phyloP scores from a whole-genome alignment of 2,113 vertebrate genomes.

The Apeltes quadracus region DNA sequence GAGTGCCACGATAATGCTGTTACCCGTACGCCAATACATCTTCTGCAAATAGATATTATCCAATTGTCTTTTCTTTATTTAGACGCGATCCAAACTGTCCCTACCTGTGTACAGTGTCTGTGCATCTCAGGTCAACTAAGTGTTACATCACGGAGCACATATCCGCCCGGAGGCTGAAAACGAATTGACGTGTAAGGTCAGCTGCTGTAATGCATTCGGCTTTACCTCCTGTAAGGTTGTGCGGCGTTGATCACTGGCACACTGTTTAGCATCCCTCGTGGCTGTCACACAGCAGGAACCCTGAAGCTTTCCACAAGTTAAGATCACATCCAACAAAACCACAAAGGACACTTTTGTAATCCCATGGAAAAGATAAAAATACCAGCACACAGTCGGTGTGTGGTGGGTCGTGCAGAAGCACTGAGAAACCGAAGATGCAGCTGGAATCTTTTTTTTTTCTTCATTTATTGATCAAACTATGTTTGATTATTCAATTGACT shows the following conservation, averaged over 20 bases:
- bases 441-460: slow-evolving; percentile 16
- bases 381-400: slow-evolving; percentile 13
- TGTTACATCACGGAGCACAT: slow-evolving; percentile 19
- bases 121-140: slow-evolving; percentile 30
- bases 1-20: slow-evolving; percentile 73
- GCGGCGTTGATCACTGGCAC: slow-evolving; percentile 16
- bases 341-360: slow-evolving; percentile 60
- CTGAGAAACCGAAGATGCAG: not conserved
- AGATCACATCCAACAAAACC: slow-evolving; percentile 37
- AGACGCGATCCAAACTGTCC: slow-evolving; percentile 49
- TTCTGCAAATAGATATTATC: slow-evolving; percentile 69
- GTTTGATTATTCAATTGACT: not conserved
- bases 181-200: slow-evolving; percentile 39
- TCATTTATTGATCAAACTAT: slow-evolving; percentile 5
- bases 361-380: slow-evolving; percentile 48
- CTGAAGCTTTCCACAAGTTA: slow-evolving; percentile 42
- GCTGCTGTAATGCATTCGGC: not conserved
- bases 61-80: slow-evolving; percentile 70
- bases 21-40: slow-evolving; percentile 64
- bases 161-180: not conserved
- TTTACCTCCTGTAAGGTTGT: slow-evolving; percentile 1
- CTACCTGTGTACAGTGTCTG: slow-evolving; percentile 30
- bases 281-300: slow-evolving; percentile 35
- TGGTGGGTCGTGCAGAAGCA: slow-evolving; percentile 7
- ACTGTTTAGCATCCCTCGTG: slow-evolving; percentile 29